phyloP scores from a whole-genome alignment of 2,888 invertebrate genomes.

The Drosophila aldrichi region DNA sequence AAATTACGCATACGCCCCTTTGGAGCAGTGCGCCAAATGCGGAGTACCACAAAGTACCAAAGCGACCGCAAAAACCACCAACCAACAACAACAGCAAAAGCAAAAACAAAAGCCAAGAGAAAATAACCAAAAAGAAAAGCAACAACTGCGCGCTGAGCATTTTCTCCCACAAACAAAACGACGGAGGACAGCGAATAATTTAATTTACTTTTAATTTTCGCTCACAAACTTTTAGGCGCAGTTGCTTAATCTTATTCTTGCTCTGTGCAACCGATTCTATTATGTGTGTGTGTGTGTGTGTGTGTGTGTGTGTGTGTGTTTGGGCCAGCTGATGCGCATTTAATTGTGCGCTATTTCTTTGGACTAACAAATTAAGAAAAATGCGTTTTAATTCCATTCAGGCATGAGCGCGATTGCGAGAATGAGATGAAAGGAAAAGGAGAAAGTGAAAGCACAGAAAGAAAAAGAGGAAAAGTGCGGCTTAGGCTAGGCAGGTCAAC shows the following conservation, averaged over 20 bases:
- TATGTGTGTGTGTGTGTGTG: not conserved
- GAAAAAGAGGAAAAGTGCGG: not conserved
- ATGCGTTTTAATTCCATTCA: conserved; percentile 18
- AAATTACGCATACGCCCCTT: conserved; percentile 66
- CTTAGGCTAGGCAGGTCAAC: not conserved
- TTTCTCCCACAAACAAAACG: conserved; percentile 35
- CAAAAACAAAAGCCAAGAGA: conserved; percentile 4
- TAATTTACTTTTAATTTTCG: conserved; percentile 68
- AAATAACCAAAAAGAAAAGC: conserved; percentile 2
- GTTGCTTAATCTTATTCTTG: conserved; percentile 40
- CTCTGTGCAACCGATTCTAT: conserved; percentile 21
- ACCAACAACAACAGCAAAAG: conserved; percentile 6
- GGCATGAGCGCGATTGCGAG: not conserved
- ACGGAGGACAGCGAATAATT: conserved; percentile 49
- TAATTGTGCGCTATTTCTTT: conserved; percentile 25
- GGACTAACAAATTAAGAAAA: conserved; percentile 26
- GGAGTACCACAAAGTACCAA: conserved; percentile 40
- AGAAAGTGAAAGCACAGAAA: not conserved
- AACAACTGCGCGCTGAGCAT: conserved; percentile 19
- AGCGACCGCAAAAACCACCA: conserved; percentile 32
- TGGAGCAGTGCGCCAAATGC: conserved; percentile 31
- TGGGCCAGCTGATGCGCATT: conserved; percentile 28
- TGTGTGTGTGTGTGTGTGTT: not conserved
- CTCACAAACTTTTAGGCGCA: conserved; percentile 49
- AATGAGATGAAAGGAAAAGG: not conserved